Evolutionary conservation across 2,113 vertebrate species (phyloP).

Genomic region (Mola mola): DNA sequence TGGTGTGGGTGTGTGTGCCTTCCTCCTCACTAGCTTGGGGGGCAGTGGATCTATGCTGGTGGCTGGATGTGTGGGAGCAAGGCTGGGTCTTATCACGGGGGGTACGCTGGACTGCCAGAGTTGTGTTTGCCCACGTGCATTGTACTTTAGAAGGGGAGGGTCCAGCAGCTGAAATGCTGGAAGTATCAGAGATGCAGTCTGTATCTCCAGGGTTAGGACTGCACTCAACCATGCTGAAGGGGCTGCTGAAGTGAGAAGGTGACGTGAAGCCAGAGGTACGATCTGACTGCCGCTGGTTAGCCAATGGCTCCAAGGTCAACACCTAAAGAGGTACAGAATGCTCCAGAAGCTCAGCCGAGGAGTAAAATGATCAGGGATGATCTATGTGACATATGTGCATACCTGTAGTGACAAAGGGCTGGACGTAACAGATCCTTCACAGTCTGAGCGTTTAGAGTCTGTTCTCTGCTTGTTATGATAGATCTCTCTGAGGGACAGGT

Average conservation of each 20-base stretch:
- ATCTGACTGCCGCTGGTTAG: constrained; percentile 83
- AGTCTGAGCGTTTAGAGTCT: constrained; percentile 77
- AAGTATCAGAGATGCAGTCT: constrained; percentile 85
- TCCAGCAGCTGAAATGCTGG: constrained; percentile 74
- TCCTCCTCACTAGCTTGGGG: constrained; percentile 80
- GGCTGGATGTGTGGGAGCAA: constrained; percentile 62
- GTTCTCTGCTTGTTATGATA: constrained; percentile 87
- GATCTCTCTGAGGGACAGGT: constrained; percentile 88
- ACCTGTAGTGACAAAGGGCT: constrained; percentile 87
- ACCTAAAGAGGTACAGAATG: constrained; percentile 73
- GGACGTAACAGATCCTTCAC: constrained; percentile 77
- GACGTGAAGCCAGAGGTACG: constrained; percentile 78
- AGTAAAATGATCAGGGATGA: neutral
- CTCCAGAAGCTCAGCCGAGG: neutral
- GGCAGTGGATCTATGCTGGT: constrained; percentile 58
- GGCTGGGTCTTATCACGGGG: constrained; percentile 34
- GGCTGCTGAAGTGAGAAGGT: constrained; percentile 70
- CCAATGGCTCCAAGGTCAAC: constrained; percentile 83
- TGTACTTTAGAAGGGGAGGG: constrained; percentile 52
- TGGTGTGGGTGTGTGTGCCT: constrained; percentile 76
- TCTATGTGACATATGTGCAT: constrained; percentile 81
- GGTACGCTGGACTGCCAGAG: constrained; percentile 62
- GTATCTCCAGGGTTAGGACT: no score
- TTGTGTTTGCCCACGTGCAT: constrained; percentile 30
- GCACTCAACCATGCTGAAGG: constrained; percentile 51